Evolutionary conservation across 2,888 invertebrate species (phyloP).

Genomic region (Trichopoda pennipes): DNA sequence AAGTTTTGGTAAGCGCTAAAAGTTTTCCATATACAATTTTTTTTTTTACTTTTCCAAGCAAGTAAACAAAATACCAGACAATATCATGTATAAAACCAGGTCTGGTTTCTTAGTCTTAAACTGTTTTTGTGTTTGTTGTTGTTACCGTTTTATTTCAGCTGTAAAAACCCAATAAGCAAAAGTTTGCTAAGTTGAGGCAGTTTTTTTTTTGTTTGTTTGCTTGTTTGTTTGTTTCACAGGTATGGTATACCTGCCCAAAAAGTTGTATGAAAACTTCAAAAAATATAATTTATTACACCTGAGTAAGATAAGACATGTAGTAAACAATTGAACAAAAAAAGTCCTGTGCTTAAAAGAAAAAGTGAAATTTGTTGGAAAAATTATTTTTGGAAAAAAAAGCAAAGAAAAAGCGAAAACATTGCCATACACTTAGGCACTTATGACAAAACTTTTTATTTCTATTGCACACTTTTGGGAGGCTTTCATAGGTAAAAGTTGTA

Average conservation of each 20-base stretch:
- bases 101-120: constrained; percentile 55
- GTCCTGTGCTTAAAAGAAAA: constrained; percentile 15
- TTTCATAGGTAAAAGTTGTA: constrained; percentile 35
- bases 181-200: constrained; percentile 58
- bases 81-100: constrained; percentile 64
- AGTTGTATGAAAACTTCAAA: constrained; percentile 71
- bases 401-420: constrained; percentile 45
- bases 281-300: constrained; percentile 78
- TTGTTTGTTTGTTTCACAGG: not conserved
- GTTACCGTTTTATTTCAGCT: constrained; percentile 15
- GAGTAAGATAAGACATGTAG: constrained; percentile 69
- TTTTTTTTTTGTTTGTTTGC: not conserved
- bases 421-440: constrained; percentile 66
- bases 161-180: constrained; percentile 64
- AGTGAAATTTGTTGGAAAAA: constrained; percentile 38
- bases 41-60: constrained; percentile 64
- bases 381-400: constrained; percentile 3
- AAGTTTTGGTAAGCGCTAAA: constrained; percentile 46
- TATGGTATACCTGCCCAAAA: constrained; percentile 56
- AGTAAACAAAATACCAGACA: constrained; percentile 71
- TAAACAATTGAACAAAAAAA: constrained; percentile 45
- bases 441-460: constrained; percentile 58
- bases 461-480: constrained; percentile 62
- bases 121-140: constrained; percentile 29
- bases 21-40: constrained; percentile 5